Base-by-base conservation (phyloP, 2,797 vertebrate genomes). In the Holocentrus rufus region DNA sequence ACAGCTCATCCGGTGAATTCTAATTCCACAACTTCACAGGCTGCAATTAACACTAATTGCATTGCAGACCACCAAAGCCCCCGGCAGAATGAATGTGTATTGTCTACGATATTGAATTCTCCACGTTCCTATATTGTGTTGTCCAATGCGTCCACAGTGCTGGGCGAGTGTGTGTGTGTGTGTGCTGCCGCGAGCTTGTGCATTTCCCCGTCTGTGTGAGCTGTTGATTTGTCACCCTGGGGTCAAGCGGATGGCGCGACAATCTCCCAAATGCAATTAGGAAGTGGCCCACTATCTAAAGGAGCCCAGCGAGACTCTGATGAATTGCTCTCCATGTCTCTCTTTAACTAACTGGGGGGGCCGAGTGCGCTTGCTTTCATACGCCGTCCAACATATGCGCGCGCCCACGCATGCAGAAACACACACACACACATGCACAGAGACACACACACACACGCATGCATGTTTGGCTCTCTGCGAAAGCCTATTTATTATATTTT, bases 191-290 rank as follows among this genome's bases (percentile, higher is more conserved):
- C 62, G 25, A 18, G 20, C 61, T 59, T 30, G 73, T 58, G 50
- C 10, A 7, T 68, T n/a, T 30, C 74, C 44, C 30, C 8, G 3
- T 56, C 56, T 25, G 71, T 65, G 81, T 65, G 61, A 79, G 70
- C 66, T 78, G 76, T 81, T 82, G 82, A 83, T 90, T 86, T 84
- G 79, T 85, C 78, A 79, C 75, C 83, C 75, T 63, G 80, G 82
- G 91, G 90, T 91, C 89, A 91, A 89, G 85, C 76, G 70, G 83
- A 82, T 72, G 67, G 78, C 82, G 83, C 46, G 15, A 81, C 79
- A 85, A 87, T 88, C 85, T 89, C 87, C 90, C 78, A 84, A 87
- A 91, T 87, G 84, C 85, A 93, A 91, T 92, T 90, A 92, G 80
- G 60, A 76, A 78, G 83, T 86, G 58, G 68, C 69, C 42, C 6